phyloP scores from a whole-genome alignment of 2,113 vertebrate genomes.

The Amazona vittata region DNA sequence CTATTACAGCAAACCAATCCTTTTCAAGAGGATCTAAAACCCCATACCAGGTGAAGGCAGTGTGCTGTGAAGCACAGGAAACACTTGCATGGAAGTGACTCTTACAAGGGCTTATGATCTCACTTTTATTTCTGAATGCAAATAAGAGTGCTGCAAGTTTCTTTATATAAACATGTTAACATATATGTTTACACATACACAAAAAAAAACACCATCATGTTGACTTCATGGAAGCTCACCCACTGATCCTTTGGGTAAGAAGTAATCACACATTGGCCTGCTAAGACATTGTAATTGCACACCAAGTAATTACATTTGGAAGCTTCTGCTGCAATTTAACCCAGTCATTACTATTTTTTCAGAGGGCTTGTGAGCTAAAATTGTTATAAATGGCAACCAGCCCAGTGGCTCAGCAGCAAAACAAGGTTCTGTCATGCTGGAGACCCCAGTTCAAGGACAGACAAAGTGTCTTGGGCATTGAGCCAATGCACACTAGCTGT shows the following conservation, averaged over 20 bases:
- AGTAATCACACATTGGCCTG: conserved; percentile 32
- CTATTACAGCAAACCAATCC: background rate
- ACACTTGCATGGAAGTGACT: background rate
- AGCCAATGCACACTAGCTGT: conserved; percentile 23
- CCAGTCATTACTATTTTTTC: conserved; percentile 42
- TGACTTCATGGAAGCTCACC: conserved; percentile 22
- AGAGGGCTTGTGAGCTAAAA: conserved; percentile 53
- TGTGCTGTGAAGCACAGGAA: background rate
- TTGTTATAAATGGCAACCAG: conserved; percentile 45
- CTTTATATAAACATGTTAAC: background rate
- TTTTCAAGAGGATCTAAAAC: background rate
- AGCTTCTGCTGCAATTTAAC: conserved; percentile 61
- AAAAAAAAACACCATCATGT: background rate
- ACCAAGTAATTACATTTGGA: conserved; percentile 50
- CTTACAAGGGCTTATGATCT: background rate
- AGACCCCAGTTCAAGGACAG: conserved; percentile 58
- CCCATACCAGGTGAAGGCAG: background rate
- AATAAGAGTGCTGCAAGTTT: background rate
- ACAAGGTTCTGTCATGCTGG: conserved; percentile 41
- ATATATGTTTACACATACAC: background rate
- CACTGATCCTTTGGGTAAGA: conserved; percentile 15
- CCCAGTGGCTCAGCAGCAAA: conserved; percentile 44
- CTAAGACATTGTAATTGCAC: conserved; percentile 44
- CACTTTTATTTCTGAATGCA: background rate
- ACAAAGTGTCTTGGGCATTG: conserved; percentile 13